Evolutionary conservation across 2,888 invertebrate species (phyloP), one percentile per base, ranked within the genome.

Genomic region (Alloscopus bannaensis): DNA sequence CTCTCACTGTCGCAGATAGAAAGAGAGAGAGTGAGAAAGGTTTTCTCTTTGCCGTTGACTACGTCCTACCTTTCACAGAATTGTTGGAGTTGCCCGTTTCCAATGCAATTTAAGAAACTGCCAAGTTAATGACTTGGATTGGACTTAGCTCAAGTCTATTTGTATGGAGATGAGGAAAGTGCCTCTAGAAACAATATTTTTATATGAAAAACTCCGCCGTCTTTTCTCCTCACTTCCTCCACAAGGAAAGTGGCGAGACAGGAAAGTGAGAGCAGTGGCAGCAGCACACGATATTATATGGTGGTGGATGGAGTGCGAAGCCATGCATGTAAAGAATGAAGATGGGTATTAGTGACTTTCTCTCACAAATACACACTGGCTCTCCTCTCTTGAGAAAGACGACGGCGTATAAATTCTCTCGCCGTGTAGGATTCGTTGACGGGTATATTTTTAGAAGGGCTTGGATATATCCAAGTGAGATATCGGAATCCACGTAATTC

Each of bases 61-160:
- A 45, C 2, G 11, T 36, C 20, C 59, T 31, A 18, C 40, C 45
- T 40, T 45, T 42, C 64, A 45, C n/a, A n/a, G n/a, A n/a, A n/a
- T n/a, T n/a, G n/a, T n/a, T n/a, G n/a, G n/a, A n/a, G n/a, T n/a
- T n/a, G n/a, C 22, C 64, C 26, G 57, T 71, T 78, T 66, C 71
- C 71, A 71, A 71, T 66, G 71, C 71, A 71, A 66, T 78, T 65
- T 70, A 78, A 72, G 62, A 50, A 69, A 76, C 68, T 76, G 60
- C 62, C 68, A 79, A 79, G 79, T 79, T 79, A 79, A 79, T 79
- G 79, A 79, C 79, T 79, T 79, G 68, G 79, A 79, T 72, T 66
- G 72, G 72, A 72, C 57, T 78, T 65, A 65, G 57, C 66, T 68
- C 52, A 79, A 79, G 72, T 72, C 79, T 72, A 79, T 79, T 79